Evolutionary conservation across 2,113 vertebrate species (phyloP).

Genomic region (Prunella fulvescens): DNA sequence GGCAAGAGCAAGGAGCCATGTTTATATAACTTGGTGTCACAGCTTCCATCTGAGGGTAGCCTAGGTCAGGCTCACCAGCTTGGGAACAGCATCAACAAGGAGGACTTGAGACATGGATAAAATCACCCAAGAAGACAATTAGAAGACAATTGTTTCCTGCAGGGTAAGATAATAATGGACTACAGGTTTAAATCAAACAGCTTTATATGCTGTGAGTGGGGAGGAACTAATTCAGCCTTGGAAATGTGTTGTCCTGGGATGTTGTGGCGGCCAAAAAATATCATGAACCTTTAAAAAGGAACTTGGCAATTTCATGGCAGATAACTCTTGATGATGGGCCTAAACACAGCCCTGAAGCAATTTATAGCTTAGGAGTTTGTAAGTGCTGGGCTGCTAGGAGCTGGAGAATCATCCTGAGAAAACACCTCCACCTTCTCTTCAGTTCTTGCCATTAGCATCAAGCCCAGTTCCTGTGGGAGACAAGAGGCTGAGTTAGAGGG

Average conservation of each 20-base stretch:
- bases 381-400: not conserved
- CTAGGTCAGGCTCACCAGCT: not conserved
- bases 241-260: not conserved
- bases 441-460: not conserved
- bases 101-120: not conserved
- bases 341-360: not conserved
- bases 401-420: not conserved
- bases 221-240: not conserved
- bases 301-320: constrained; percentile 16
- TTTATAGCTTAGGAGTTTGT: not conserved
- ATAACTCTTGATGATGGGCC: not conserved
- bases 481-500: not conserved
- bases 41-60: not conserved
- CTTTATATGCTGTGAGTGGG: accelerated
- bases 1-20: not conserved
- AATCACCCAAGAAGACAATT: not conserved
- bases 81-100: not conserved
- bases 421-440: not conserved
- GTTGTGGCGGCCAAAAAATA: not conserved
- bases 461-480: not conserved
- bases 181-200: not conserved
- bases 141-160: not conserved
- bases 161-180: not conserved
- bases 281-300: not conserved
- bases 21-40: not conserved